phyloP scores from a whole-genome alignment of 2,113 vertebrate species.

The Cryptotis parvus region DNA sequence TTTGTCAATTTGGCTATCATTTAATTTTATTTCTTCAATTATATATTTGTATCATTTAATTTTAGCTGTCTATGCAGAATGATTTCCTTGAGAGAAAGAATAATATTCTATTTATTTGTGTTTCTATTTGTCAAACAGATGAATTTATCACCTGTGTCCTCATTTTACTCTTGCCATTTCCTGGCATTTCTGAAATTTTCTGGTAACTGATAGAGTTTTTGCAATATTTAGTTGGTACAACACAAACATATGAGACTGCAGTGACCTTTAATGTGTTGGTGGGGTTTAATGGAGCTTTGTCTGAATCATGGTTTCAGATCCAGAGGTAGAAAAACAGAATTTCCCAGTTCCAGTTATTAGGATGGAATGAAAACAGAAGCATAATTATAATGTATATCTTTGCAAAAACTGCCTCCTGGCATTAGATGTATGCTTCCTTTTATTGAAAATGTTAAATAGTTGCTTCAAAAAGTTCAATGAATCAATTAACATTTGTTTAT shows the following conservation, averaged over 20 bases:
- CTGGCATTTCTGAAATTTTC: slow-evolving; percentile 38
- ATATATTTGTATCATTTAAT: neutral
- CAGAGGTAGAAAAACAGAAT: slow-evolving; percentile 62
- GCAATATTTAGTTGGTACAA: slow-evolving; percentile 64
- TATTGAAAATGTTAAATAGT: slow-evolving; percentile 83
- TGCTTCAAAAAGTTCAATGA: slow-evolving; percentile 81
- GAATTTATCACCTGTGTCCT: slow-evolving; percentile 61
- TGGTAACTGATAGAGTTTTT: slow-evolving; percentile 50
- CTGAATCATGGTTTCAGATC: slow-evolving; percentile 67
- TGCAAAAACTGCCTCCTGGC: slow-evolving; percentile 69
- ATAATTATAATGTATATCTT: slow-evolving; percentile 76
- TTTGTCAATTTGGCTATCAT: slow-evolving; percentile 40
- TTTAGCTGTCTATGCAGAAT: neutral
- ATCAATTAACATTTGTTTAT: slow-evolving; percentile 83
- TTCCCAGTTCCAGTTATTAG: slow-evolving; percentile 60
- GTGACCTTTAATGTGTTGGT: slow-evolving; percentile 75
- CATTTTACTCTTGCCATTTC: slow-evolving; percentile 54
- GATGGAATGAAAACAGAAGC: slow-evolving; percentile 77
- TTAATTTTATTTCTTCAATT: too few relatives aligned
- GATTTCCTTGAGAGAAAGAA: slow-evolving; percentile 46
- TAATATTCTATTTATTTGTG: slow-evolving; percentile 8
- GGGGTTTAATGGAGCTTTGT: slow-evolving; percentile 73
- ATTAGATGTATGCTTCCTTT: slow-evolving; percentile 78
- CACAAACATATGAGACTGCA: slow-evolving; percentile 46
- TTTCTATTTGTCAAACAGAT: slow-evolving; percentile 67